Evolutionary conservation across 2,113 vertebrate genomes (phyloP).

Genomic region (Heterochromis multidens): DNA sequence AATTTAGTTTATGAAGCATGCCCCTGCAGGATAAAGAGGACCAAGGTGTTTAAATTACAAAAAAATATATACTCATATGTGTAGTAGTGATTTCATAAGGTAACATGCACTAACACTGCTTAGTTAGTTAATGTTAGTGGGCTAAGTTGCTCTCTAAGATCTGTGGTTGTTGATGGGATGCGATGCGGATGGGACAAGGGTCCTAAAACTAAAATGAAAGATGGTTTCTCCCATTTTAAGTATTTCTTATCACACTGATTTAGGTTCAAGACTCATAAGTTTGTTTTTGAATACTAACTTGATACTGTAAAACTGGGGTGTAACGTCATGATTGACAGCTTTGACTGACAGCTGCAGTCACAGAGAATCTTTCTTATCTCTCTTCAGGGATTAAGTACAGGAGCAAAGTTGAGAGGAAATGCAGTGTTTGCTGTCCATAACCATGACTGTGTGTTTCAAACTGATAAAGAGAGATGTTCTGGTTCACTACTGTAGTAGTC

Average conservation of each 20-base stretch:
- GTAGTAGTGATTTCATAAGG: too few species aligned
- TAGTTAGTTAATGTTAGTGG: too few species aligned
- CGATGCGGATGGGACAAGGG: too few species aligned
- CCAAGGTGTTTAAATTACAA: too few species aligned
- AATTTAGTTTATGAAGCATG: too few species aligned
- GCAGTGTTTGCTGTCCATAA: background rate
- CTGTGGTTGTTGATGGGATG: too few species aligned
- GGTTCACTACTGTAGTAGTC: background rate
- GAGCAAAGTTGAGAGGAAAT: background rate
- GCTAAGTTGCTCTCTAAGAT: too few species aligned
- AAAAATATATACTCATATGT: too few species aligned
- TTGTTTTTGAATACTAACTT: background rate
- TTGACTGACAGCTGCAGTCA: background rate
- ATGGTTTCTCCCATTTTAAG: background rate
- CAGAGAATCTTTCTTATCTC: background rate
- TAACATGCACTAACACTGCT: too few species aligned
- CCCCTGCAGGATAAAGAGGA: too few species aligned
- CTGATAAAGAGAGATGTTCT: background rate
- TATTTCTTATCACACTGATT: background rate
- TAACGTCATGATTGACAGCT: background rate
- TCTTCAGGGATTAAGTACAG: background rate
- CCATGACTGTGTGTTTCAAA: background rate
- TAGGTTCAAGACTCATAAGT: background rate
- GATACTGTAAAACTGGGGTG: fast-evolving
- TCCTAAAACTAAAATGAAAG: background rate